Evolutionary conservation across 2,113 vertebrate species (phyloP), one percentile per base, ranked within the genome.

Genomic region (Albula goreensis): DNA sequence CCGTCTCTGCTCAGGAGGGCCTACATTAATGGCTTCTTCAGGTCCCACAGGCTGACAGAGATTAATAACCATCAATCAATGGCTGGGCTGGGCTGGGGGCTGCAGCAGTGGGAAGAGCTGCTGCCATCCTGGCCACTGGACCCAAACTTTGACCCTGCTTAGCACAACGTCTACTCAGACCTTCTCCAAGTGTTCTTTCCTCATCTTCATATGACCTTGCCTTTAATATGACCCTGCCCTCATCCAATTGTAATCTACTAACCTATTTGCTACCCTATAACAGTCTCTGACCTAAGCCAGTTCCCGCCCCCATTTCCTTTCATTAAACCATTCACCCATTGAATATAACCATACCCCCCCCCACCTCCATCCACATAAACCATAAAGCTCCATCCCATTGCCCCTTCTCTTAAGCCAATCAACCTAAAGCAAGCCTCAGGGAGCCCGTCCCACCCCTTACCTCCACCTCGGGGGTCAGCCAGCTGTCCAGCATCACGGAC

Each of bases 381-480:
- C 22, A n/a, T 7, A n/a, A n/a, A 22, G 19, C 63, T 17, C 63
- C 63, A n/a, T 22, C 22, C 17, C 17, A 4, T 22, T n/a, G 19
- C 63, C 12, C 19, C 3, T n/a, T 5, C 17, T 22, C 63, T 15
- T 60, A 10, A 13, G 11, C 57, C 57, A 60, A 60, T 60, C 57
- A 13, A 13, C 57, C 6, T 11, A 6, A 17, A 13, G 5, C 4
- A 17, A n/a, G 63, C 22, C 63, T n/a, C 63, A n/a, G 63, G 10
- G 25, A 9, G 70, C 70, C 70, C 70, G n/a, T 74, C 70, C 70
- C 53, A 56, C 7, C 53, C 53, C 87, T 0, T 93, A 97, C 97
- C 96, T 97, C 94, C 90, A 96, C 92, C 88, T 97, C 95, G 22
- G 92, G 92, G n/a, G 93, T 91, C 6, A 94, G 95, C 97, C 97